Evolutionary conservation across 2,113 vertebrate species (phyloP), one percentile per base, ranked within the genome.

Genomic region (Brachypodius melanocephalos): DNA sequence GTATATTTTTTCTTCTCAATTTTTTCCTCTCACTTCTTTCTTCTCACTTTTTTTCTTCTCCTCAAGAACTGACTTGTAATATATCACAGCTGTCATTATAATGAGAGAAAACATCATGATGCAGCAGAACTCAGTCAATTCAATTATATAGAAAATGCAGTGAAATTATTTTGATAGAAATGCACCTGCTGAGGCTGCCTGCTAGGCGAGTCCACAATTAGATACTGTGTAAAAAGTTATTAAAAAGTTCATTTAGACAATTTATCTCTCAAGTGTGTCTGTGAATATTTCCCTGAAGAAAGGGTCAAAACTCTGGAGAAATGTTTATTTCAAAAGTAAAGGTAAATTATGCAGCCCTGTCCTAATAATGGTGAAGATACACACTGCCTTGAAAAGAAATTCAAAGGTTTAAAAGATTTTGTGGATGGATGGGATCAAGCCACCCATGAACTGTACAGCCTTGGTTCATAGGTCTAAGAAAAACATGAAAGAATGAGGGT

Each of bases 131-230:
- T 88, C 85, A 84, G 88, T 97, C 85, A 94, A 96, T 90, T 94
- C 88, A 95, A 96, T 96, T 97, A 96, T 48, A 89, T 67, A 91
- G 75, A 93, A 85, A 55, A 83, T 86, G 79, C 72, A 96, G 91
- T 93, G 75, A 94, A 96, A 96, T 95, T 96, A 95, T 96, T 96
- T 90, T 94, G 67, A 91, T 86, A 91, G 95, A 93, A 93, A 74
- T 74, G 51, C 94, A 95, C 91, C 91, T 94, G 89, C 94, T 93
- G 93, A 84, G 88, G 72, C 91, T 95, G 75, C 90, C 85, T 85
- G 72, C 92, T 96, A 95, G 71, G 68, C 49, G 85, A 77, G 24
- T 74, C 68, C 32, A 75, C 88, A 91, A 90, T 97, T 97, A 97
- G 28, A 57, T 67, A 57, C 85, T 90, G 72, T 94, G 63, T 51